Conservation (phyloP, 2,888 invertebrate genomes). For the Parnassius glacialis region DNA sequence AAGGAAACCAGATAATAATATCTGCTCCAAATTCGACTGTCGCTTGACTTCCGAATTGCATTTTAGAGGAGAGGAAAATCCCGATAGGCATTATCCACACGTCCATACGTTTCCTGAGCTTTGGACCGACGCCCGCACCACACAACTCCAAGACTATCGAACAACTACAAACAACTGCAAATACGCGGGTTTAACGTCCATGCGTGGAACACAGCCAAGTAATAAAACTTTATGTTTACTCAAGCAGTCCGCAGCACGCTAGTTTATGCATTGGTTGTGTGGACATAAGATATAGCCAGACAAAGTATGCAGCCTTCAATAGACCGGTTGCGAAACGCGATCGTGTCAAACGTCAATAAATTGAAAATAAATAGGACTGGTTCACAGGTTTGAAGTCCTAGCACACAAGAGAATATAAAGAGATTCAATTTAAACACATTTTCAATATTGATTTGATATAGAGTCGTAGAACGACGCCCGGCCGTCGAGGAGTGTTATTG, state of each 20-base stretch:
- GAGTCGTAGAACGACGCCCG: slow-evolving; percentile 36
- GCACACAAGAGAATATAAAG: slow-evolving; percentile 34
- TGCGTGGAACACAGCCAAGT: slow-evolving; percentile 78
- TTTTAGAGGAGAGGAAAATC: background rate
- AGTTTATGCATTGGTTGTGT: slow-evolving; percentile 53
- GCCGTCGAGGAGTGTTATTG: slow-evolving; percentile 58
- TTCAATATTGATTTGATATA: slow-evolving; percentile 46
- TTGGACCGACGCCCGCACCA: slow-evolving; percentile 34
- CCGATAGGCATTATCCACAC: slow-evolving; percentile 10
- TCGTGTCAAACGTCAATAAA: slow-evolving; percentile 31
- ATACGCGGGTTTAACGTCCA: slow-evolving; percentile 70
- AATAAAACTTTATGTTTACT: slow-evolving; percentile 79
- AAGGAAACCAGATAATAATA: too few species aligned
- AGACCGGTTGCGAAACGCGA: slow-evolving; percentile 42
- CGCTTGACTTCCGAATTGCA: too few species aligned
- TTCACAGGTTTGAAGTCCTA: slow-evolving; percentile 27
- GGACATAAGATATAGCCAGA: slow-evolving; percentile 44
- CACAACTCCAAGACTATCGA: slow-evolving; percentile 42
- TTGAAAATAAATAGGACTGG: slow-evolving; percentile 29
- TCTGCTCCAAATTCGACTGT: too few species aligned
- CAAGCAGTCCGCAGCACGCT: slow-evolving; percentile 64
- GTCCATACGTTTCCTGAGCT: slow-evolving; percentile 25
- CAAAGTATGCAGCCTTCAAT: slow-evolving; percentile 34
- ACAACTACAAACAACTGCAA: slow-evolving; percentile 60
- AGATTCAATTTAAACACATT: slow-evolving; percentile 50